These are phyloP conservation scores for Onychostruthus taczanowskii DNA, from an alignment of 2,113 vertebrate genomes.

Conservation along the genomic window DNA sequence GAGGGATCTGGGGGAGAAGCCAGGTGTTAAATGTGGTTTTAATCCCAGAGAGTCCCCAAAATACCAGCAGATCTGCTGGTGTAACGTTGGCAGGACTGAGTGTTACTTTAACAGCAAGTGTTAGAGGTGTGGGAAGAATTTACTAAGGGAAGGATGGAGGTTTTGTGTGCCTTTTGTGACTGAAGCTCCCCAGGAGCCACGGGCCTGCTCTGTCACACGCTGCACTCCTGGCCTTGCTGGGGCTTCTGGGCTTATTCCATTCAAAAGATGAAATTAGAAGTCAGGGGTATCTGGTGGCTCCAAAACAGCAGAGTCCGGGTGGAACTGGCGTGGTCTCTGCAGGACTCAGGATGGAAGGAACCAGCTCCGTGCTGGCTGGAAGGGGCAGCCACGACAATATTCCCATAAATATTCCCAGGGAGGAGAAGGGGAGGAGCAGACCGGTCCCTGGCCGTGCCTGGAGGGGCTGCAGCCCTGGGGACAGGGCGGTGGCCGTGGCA, in stretches of 20 bases:
- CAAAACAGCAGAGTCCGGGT: not conserved
- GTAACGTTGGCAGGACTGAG: accelerated
- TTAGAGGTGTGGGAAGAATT: not conserved
- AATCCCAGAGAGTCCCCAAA: not conserved
- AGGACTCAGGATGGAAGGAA: not conserved
- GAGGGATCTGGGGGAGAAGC: not conserved
- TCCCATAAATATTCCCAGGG: not conserved
- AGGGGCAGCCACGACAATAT: not conserved
- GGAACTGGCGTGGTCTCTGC: not conserved
- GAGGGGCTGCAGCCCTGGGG: not conserved
- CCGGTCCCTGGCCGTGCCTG: accelerated
- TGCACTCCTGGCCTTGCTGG: accelerated
- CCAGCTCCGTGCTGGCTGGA: not conserved
- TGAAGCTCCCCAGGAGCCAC: not conserved
- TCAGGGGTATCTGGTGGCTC: not conserved
- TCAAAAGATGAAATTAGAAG: not conserved
- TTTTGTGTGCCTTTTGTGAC: not conserved
- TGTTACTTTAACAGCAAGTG: not conserved
- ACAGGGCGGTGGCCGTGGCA: not conserved
- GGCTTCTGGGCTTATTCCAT: not conserved
- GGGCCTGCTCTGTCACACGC: accelerated
- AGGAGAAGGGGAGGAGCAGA: not conserved
- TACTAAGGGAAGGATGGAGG: not conserved
- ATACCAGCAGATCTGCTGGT: not conserved
- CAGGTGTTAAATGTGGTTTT: not conserved